Base-by-base conservation (phyloP, 2,888 invertebrate species). In the Tetramorium bicarinatum region DNA sequence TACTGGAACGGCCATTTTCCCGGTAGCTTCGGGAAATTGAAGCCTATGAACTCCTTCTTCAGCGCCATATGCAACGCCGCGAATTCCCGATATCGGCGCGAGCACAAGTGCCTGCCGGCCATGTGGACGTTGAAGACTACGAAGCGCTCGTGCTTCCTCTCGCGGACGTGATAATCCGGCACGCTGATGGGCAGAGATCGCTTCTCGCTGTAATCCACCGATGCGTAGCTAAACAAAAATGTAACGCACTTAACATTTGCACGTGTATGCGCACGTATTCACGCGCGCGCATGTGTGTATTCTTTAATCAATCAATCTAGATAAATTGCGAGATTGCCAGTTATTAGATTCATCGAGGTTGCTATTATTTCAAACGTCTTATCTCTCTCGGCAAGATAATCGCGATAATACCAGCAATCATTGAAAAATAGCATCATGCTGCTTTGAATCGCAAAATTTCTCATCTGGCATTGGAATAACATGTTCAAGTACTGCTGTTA, bases 111-210 rank as follows among this genome's bases (percentile, higher is more conserved):
- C 52, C 99, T 96, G 0, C 99, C 99, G 8, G 99, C 99, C 99
- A 99, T 99, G 95, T 99, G 99, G 87, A 99, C 99, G 94, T 99
- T 99, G 95, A 98, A 99, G 13, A 97, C 99, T 91, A 99, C 99
- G 95, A 97, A 99, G 90, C 98, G 97, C 92, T 99, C 98, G 75
- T 98, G 98, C 90, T 97, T 97, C 90, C 98, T 96, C 94, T 98
- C 98, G 87, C 98, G 96, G 87, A 98, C 97, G 92, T 98, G 98
- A 95, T 99, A 99, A 95, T 99, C 99, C 54, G 99, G 99, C 92
- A 99, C 97, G 94, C 97, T 97, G 86, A 98, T 98, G 41, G 98
- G 97, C 91, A 98, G 95, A 72, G 97, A 97, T 76, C 99, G 96
- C 95, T 99, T 99, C 95, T 99, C 99, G 89, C 98, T 98, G 95